Conservation (phyloP, 2,888 invertebrate genomes). For the Mythimna ferrago region DNA sequence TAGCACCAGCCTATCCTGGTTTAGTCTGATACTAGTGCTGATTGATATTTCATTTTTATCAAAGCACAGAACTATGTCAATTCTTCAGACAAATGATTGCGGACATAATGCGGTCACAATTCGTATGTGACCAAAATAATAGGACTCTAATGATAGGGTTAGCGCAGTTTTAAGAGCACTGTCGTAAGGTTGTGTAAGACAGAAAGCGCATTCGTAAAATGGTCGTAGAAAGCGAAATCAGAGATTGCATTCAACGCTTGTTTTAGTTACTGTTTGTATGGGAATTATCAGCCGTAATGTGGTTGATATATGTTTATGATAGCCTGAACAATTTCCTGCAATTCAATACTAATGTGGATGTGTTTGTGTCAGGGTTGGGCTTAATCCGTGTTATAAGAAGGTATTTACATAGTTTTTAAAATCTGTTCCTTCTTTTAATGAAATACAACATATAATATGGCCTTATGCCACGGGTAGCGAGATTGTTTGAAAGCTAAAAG, state of each 20-base stretch:
- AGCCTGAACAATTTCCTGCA: constrained; percentile 32
- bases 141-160: constrained; percentile 72
- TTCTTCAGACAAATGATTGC: constrained; percentile 26
- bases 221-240: constrained; percentile 71
- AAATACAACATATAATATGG: too few species aligned
- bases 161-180: constrained; percentile 66
- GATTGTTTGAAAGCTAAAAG: too few species aligned
- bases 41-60: constrained; percentile 29
- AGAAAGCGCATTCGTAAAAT: constrained; percentile 75
- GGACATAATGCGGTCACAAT: constrained; percentile 50
- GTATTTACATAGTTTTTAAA: neutral
- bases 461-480: too few species aligned
- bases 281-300: constrained; percentile 38
- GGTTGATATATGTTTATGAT: constrained; percentile 26
- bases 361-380: constrained; percentile 1
- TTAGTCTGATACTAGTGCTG: neutral
- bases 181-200: constrained; percentile 72
- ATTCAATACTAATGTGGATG: constrained; percentile 18
- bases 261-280: constrained; percentile 46
- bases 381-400: neutral
- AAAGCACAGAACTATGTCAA: constrained; percentile 16
- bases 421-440: too few species aligned
- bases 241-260: constrained; percentile 53
- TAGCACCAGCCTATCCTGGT: too few species aligned
- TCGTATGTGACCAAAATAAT: constrained; percentile 72